phyloP scores from a whole-genome alignment of 2,113 vertebrate species.

The Amphilophus citrinellus region DNA sequence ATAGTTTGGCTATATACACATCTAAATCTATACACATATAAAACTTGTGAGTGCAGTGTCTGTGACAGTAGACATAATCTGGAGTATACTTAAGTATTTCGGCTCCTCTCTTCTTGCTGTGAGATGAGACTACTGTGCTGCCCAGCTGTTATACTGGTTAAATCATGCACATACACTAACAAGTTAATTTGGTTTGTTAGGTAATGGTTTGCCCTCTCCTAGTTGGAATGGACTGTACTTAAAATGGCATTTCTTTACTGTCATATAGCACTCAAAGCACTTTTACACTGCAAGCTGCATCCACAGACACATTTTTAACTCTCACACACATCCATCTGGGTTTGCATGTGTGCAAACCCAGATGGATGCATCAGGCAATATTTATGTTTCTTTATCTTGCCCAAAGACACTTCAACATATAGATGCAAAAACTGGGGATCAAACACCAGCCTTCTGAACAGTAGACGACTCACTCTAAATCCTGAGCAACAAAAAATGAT shows the following conservation, averaged over 20 bases:
- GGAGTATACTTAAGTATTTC: too few relatives aligned
- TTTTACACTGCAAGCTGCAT: background rate
- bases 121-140: background rate
- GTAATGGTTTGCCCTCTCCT: background rate
- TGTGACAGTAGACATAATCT: too few relatives aligned
- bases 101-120: background rate
- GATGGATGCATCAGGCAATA: background rate
- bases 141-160: background rate
- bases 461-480: background rate
- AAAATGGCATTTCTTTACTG: background rate
- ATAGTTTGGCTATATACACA: too few relatives aligned
- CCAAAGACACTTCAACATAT: background rate
- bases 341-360: background rate
- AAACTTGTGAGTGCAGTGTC: too few relatives aligned
- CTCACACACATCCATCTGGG: background rate
- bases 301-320: background rate
- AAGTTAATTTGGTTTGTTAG: background rate
- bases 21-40: too few relatives aligned
- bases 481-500: too few relatives aligned
- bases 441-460: slow-evolving; percentile 1
- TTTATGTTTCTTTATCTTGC: background rate
- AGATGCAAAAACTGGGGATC: background rate
- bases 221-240: background rate
- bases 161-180: background rate
- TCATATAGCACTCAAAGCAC: background rate